phyloP scores from a whole-genome alignment of 2,888 invertebrate species.

The Trileptium ribeirensis region DNA sequence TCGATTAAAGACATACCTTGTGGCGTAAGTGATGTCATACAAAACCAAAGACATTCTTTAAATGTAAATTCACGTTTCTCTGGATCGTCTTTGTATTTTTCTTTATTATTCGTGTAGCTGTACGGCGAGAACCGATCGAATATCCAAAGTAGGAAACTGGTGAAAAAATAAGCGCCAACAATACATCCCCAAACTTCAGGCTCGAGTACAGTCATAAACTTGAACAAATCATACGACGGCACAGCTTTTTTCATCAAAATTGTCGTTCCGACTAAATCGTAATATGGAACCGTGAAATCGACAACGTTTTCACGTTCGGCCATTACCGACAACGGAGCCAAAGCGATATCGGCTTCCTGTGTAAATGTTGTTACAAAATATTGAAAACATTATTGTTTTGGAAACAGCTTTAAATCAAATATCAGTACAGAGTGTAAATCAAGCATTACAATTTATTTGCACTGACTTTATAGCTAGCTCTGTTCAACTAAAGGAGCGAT shows the following conservation, averaged over 20 bases:
- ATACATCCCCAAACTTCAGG: slow-evolving; percentile 95
- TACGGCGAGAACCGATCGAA: slow-evolving; percentile 96
- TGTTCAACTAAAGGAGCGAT: too few species aligned
- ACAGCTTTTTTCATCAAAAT: slow-evolving; percentile 87
- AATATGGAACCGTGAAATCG: slow-evolving; percentile 95
- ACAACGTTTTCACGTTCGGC: slow-evolving; percentile 92
- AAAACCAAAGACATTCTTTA: slow-evolving; percentile 96
- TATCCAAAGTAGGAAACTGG: slow-evolving; percentile 85
- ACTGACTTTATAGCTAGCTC: neutral
- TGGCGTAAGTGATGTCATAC: slow-evolving; percentile 94
- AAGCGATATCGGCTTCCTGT: slow-evolving; percentile 77
- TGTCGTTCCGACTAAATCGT: slow-evolving; percentile 91
- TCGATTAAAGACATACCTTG: slow-evolving; percentile 55
- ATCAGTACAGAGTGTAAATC: neutral
- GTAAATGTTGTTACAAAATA: too few species aligned
- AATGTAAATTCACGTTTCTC: slow-evolving; percentile 74
- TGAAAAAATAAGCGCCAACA: slow-evolving; percentile 85
- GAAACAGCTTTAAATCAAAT: too few species aligned
- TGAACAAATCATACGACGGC: slow-evolving; percentile 83
- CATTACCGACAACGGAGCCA: slow-evolving; percentile 91
- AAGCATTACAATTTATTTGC: too few species aligned
- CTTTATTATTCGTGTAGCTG: slow-evolving; percentile 84
- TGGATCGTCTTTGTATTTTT: slow-evolving; percentile 66
- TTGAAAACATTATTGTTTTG: too few species aligned
- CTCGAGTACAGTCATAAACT: slow-evolving; percentile 90